Conservation (phyloP, 1,140 invertebrate genomes). For the Semibalanus balanoides region DNA sequence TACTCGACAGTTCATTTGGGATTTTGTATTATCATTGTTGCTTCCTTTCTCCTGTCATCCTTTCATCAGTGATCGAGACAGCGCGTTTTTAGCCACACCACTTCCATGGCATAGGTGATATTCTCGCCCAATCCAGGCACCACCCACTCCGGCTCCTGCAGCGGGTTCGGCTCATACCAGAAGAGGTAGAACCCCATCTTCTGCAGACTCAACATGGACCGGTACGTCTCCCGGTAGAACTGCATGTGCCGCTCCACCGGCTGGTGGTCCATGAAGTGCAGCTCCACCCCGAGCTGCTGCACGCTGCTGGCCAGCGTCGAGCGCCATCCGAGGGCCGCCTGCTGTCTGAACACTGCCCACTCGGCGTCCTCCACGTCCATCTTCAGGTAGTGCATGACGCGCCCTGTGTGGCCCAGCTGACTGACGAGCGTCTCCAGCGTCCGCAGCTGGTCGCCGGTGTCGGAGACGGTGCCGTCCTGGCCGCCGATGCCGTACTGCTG, state of each 20-base stretch:
- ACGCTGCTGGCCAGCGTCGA: not conserved
- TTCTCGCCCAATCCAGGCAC: too few species aligned
- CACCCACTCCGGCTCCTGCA: too few species aligned
- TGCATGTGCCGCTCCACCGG: too few species aligned
- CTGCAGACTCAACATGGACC: slow-evolving; percentile 5
- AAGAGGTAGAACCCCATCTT: slow-evolving; percentile 12
- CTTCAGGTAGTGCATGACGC: slow-evolving; percentile 17
- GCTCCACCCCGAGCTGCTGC: slow-evolving; percentile 6
- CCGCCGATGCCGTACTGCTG: not conserved
- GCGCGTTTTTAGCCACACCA: too few species aligned
- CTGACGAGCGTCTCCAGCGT: slow-evolving; percentile 16
- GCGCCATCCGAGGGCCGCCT: not conserved
- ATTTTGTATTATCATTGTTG: too few species aligned
- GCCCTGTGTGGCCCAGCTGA: slow-evolving; percentile 7
- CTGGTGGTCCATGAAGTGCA: slow-evolving; percentile 7
- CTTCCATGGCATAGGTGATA: too few species aligned
- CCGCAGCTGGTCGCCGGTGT: too few species aligned
- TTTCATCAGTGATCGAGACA: too few species aligned
- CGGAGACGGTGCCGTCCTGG: not conserved
- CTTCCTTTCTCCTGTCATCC: too few species aligned
- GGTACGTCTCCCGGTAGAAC: too few species aligned
- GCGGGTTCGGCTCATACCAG: slow-evolving; percentile 14
- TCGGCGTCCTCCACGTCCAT: slow-evolving; percentile 18
- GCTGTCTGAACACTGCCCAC: slow-evolving; percentile 12
- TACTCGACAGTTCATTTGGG: too few species aligned